Evolutionary conservation across 2,888 invertebrate genomes (phyloP).

Genomic region (Hypercompe scribonia): DNA sequence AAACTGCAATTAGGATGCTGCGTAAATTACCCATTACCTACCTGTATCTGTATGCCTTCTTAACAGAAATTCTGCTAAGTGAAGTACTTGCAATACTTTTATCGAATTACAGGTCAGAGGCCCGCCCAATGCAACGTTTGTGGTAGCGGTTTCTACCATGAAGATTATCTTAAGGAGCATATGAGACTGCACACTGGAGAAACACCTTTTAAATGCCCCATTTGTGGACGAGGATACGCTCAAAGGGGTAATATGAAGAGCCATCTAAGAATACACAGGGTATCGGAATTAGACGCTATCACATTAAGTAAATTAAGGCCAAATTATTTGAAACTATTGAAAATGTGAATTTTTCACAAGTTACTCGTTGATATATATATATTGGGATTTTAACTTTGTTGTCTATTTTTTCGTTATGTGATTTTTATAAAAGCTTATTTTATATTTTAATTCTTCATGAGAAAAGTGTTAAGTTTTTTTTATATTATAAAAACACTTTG

Average conservation of each 20-base stretch:
- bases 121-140: conserved; percentile 79
- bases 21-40: too few species aligned
- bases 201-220: conserved; percentile 82
- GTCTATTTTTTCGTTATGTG: neutral
- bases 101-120: conserved; percentile 72
- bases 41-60: too few species aligned
- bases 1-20: too few species aligned
- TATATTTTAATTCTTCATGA: conserved; percentile 17
- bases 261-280: conserved; percentile 75
- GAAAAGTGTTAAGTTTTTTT: neutral
- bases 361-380: neutral
- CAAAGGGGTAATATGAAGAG: conserved; percentile 83
- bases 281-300: conserved; percentile 73
- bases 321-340: conserved; percentile 75
- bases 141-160: conserved; percentile 75
- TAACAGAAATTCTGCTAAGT: neutral
- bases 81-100: neutral
- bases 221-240: conserved; percentile 80
- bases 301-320: conserved; percentile 75
- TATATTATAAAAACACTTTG: too few species aligned
- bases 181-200: conserved; percentile 83
- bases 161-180: conserved; percentile 79
- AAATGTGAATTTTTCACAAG: conserved; percentile 46
- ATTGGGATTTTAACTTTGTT: neutral
- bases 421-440: conserved; percentile 22